Percentiles rank a stretch among this genome's conserved stretches.
These are phyloP conservation scores for Acanthopagrus latus DNA, from an alignment of 2,797 vertebrate species.

Conservation along the genomic window DNA sequence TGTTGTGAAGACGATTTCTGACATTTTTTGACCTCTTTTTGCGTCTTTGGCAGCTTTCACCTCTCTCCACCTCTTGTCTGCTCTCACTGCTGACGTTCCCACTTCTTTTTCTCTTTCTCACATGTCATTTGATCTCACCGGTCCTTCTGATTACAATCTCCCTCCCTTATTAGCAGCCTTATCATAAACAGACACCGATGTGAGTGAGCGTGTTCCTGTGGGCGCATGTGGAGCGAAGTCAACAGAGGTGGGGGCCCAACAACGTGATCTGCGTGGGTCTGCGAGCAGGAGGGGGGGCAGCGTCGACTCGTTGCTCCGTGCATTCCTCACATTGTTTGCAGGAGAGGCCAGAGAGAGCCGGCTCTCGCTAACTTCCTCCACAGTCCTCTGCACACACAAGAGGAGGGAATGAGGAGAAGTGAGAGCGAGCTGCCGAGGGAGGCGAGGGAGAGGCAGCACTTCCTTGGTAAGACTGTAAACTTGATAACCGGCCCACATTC, in stretches of 20 bases:
- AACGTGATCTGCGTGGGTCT: constrained; percentile 45
- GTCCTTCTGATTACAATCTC: constrained; percentile 47
- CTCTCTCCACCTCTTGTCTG: constrained; percentile 4
- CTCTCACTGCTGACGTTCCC: constrained; percentile 13
- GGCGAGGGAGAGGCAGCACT: constrained; percentile 25
- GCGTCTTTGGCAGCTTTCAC: neutral
- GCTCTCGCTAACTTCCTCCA: constrained; percentile 64
- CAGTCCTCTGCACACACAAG: constrained; percentile 36
- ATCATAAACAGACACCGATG: constrained; percentile 64
- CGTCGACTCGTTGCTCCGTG: constrained; percentile 67
- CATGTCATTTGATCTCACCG: constrained; percentile 5
- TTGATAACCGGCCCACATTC: constrained; percentile 78
- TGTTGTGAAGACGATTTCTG: constrained; percentile 23
- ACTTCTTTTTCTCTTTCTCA: constrained; percentile 9
- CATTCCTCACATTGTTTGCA: constrained; percentile 84
- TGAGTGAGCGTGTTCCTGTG: constrained; percentile 48
- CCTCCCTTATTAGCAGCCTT: constrained; percentile 54
- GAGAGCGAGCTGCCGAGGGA: constrained; percentile 25
- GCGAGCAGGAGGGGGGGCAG: constrained; percentile 42
- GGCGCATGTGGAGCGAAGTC: constrained; percentile 60
- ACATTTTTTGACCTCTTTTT: constrained; percentile 14
- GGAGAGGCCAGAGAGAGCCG: constrained; percentile 69
- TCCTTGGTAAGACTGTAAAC: constrained; percentile 60
- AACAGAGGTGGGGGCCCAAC: constrained; percentile 43
- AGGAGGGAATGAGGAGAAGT: constrained; percentile 19